Conservation (phyloP, 2,888 invertebrate species). For the Apamea crenata region DNA sequence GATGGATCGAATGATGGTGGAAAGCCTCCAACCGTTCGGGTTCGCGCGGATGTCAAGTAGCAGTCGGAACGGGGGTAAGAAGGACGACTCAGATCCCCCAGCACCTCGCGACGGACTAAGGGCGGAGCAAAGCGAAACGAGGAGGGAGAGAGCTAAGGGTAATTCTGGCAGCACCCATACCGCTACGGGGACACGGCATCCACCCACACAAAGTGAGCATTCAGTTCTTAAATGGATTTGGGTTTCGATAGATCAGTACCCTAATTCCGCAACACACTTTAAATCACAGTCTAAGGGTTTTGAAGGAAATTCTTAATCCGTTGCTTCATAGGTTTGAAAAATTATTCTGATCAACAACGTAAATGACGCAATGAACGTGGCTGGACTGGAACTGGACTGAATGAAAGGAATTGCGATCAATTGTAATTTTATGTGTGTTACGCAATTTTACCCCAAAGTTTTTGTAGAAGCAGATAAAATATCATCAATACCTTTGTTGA, state of each 20-base stretch:
- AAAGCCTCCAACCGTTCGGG: conserved; percentile 92
- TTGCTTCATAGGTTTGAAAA: not conserved
- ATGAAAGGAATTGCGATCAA: not conserved
- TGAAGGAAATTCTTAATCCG: not conserved
- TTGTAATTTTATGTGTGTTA: not conserved
- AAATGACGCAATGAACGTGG: not conserved
- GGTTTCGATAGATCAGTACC: not conserved
- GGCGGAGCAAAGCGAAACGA: conserved; percentile 76
- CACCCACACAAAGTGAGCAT: conserved; percentile 84
- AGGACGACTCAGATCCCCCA: conserved; percentile 67
- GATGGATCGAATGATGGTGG: conserved; percentile 93
- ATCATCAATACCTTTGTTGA: not conserved
- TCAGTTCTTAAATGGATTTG: not conserved
- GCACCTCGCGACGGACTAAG: conserved; percentile 80
- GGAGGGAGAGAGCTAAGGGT: conserved; percentile 76
- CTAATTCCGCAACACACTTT: not conserved
- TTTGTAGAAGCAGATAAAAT: not conserved
- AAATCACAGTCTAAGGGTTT: not conserved
- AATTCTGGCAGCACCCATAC: conserved; percentile 73
- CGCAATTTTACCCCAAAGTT: not conserved
- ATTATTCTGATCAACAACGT: not conserved
- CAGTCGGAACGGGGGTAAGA: conserved; percentile 81
- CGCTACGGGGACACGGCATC: conserved; percentile 83
- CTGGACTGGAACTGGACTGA: no score
- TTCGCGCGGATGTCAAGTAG: conserved; percentile 92